Base-by-base conservation (phyloP, 2,113 vertebrate genomes). In the Erythrocercus mccallii region DNA sequence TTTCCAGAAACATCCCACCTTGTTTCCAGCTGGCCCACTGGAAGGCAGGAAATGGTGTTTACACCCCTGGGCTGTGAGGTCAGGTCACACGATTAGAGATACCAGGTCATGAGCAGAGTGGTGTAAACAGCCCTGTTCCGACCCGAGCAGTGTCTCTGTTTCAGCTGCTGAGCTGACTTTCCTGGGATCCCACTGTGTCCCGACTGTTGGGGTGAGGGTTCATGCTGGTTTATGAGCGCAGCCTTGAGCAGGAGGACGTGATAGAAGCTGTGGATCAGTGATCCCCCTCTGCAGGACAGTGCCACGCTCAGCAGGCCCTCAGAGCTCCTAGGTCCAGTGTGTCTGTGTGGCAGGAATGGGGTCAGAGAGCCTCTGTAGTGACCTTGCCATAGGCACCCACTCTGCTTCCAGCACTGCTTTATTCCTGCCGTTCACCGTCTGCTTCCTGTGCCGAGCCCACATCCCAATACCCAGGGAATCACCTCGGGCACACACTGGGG, bases 191-290 rank as follows among this genome's bases (percentile, higher is more conserved):
- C 48, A 17, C 48, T 3, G 0, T 92, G 88, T 90, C 91, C 94
- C 82, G 53, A 8, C 57, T 28, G 15, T 5, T 42, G 37, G 10
- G 78, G 19, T 68, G 44, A 92, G 47, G 30, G 38, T n/a, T 93
- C 79, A 47, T 2, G 0, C 47, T 2, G 25, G 18, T 38, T 74
- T 54, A 18, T 42, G 79, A 20, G 37, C 0, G 0, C 76, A 77
- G 48, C 72, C 48, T 51, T 2, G 3, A 54, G 72, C 74, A 58
- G 60, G 27, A 72, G 37, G 57, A 35, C 3, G 1, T 1, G 14
- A 6, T 50, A 48, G 73, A 38, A n/a, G 42, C 77, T 40, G 77
- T 62, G 47, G 21, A 16, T 60, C 0, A 1, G 35, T 8, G 53
- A n/a, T 31, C 2, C 22, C 22, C 15, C 22, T 50, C 6, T 17